phyloP scores from a whole-genome alignment of 2,797 vertebrate genomes.

The Hybognathus amarus region DNA sequence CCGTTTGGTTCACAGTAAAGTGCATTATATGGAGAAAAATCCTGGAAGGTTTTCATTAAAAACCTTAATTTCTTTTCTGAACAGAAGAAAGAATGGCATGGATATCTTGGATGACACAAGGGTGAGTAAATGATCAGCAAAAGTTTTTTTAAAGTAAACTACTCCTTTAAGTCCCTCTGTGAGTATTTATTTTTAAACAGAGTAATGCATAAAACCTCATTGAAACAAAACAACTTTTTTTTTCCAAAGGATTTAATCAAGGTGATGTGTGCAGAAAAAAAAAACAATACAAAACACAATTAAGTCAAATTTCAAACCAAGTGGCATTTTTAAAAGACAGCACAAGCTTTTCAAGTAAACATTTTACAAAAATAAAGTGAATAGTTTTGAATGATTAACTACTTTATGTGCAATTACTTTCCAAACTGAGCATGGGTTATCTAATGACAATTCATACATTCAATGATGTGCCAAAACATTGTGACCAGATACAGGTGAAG shows the following conservation, averaged over 20 bases:
- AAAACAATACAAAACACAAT: not conserved
- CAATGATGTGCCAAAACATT: not conserved
- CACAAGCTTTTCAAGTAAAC: not conserved
- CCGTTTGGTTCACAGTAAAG: no score
- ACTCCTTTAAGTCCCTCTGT: not conserved
- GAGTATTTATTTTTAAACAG: not conserved
- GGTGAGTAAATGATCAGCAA: no score
- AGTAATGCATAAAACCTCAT: not conserved
- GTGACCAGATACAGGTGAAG: not conserved
- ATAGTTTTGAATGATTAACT: not conserved
- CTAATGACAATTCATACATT: not conserved
- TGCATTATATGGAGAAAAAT: no score
- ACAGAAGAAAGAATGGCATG: no score
- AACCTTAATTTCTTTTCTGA: no score
- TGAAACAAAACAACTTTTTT: not conserved
- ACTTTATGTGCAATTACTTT: not conserved
- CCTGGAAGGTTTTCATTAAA: no score
- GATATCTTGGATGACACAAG: no score
- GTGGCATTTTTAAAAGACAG: not conserved
- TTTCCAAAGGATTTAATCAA: not conserved
- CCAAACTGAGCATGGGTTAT: not conserved
- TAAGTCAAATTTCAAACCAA: not conserved
- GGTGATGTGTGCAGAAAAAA: not conserved
- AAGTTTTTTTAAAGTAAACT: no score
- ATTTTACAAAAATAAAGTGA: not conserved